Evolutionary conservation across 2,113 vertebrate species (phyloP).

Genomic region (Acanthochromis polyacanthus): DNA sequence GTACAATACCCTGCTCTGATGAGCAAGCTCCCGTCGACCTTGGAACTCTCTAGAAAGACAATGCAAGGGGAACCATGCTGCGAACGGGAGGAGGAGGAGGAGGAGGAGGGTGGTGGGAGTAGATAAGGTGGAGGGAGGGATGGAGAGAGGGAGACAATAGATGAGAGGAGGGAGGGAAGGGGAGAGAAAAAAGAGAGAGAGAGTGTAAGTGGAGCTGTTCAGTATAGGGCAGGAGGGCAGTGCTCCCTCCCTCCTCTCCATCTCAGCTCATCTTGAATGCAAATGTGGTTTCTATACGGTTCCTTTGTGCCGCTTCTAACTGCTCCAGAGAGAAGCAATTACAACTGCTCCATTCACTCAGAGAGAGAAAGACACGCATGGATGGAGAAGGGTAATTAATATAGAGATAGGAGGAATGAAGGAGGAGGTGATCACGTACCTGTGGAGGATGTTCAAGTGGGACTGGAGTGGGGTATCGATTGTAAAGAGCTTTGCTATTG

Average conservation of each 20-base stretch:
- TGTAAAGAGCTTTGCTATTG: slow-evolving; percentile 36
- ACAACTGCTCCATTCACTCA: slow-evolving; percentile 81
- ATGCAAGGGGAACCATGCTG: slow-evolving; percentile 77
- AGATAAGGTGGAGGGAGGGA: slow-evolving; percentile 71
- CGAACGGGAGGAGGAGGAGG: slow-evolving; percentile 42
- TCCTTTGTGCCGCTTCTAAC: slow-evolving; percentile 80
- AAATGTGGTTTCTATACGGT: slow-evolving; percentile 80
- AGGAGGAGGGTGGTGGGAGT: slow-evolving; percentile 50
- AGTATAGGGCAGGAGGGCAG: slow-evolving; percentile 75
- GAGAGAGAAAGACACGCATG: slow-evolving; percentile 77
- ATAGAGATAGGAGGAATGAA: slow-evolving; percentile 75
- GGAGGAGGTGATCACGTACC: slow-evolving; percentile 55
- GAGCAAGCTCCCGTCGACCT: slow-evolving; percentile 80
- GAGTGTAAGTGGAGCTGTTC: slow-evolving; percentile 61
- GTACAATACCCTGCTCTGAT: slow-evolving; percentile 80
- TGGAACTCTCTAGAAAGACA: slow-evolving; percentile 83
- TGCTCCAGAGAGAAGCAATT: slow-evolving; percentile 84
- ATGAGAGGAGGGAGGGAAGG: slow-evolving; percentile 34
- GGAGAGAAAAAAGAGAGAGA: slow-evolving; percentile 13
- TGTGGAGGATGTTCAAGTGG: slow-evolving; percentile 62
- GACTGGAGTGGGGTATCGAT: slow-evolving; percentile 46
- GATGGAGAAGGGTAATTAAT: slow-evolving; percentile 82
- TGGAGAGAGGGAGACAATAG: slow-evolving; percentile 33
- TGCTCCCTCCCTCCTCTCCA: slow-evolving; percentile 66
- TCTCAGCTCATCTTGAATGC: slow-evolving; percentile 82